Base-by-base conservation (phyloP, 2,888 invertebrate species). In the Caenorhabditis afra region DNA sequence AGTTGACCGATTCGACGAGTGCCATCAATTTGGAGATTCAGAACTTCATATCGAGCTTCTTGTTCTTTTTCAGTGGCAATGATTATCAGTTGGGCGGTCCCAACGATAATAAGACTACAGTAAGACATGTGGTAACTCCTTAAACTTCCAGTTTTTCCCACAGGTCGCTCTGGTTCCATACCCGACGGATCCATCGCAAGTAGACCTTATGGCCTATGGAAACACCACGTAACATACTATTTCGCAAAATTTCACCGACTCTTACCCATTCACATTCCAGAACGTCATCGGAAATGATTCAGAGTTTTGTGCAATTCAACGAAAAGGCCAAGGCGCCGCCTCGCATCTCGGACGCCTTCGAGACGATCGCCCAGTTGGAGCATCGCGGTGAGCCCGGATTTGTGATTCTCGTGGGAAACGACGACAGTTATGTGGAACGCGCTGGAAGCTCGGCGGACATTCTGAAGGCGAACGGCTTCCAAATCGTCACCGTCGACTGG, bases 371-470 rank as follows among this genome's bases (percentile, higher is more conserved):
- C 11, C 1, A 53, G 16, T 18, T 53, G 16, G 37, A 16, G 1
- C 1, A 18, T 3, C n/a, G 14, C 12, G 53, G 53, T 37, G 35
- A 35, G 8, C 53, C 53, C 16, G 53, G 53, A 29, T 53, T 53
- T 16, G 53, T 53, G 37, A 53, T 53, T 14, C 18, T 53, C 16
- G 37, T 53, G 5, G 53, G 29, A 7, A 53, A 53, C 52, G 23
- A 23, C 14, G 52, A 23, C 14, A 14, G 14, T 14, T 52, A 52
- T 29, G 52, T 3, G 49, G 18, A 37, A 16, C 11, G n/a, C 29
- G 16, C 35, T 14, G 29, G 2, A 7, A n/a, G 3, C 11, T 53
- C 53, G 14, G 53, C 53, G 5, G 16, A 53, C 37, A 35, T 35
- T 16, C 53, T 53, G 4, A 53, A 29, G 29, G 18, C 35, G 37